phyloP scores from a whole-genome alignment of 92 coral and sea anemone species.

The Epizoanthus rinbou region DNA sequence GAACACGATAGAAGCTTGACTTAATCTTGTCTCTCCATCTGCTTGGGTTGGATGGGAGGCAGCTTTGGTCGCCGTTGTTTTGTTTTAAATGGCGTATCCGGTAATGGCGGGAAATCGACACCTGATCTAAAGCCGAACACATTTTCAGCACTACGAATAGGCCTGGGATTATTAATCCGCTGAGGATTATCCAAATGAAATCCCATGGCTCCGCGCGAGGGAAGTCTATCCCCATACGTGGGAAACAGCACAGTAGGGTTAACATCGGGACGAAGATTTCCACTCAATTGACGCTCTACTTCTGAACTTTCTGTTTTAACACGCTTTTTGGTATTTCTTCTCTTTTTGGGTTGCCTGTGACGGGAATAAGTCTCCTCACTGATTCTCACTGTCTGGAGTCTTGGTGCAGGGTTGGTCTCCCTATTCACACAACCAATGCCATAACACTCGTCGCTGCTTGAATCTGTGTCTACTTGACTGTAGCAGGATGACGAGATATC shows the following conservation, averaged over 20 bases:
- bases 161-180: constrained; percentile 24
- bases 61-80: constrained; percentile 31
- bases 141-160: constrained; percentile 31
- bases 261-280: constrained; percentile 29
- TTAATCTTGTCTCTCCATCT: constrained; percentile 36
- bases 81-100: constrained; percentile 10
- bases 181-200: constrained; percentile 22
- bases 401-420: constrained; percentile 43
- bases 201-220: constrained; percentile 12
- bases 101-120: constrained; percentile 35
- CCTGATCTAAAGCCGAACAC: constrained; percentile 28
- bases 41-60: constrained; percentile 35
- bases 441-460: constrained; percentile 34
- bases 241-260: constrained; percentile 22
- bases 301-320: constrained; percentile 28
- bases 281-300: background rate
- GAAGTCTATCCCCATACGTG: constrained; percentile 18
- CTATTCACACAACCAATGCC: constrained; percentile 39
- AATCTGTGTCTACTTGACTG: constrained; percentile 34
- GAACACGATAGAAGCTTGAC: no score
- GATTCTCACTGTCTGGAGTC: constrained; percentile 21
- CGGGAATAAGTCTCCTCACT: constrained; percentile 27
- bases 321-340: constrained; percentile 31
- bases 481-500: constrained; percentile 41
- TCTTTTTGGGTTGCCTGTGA: constrained; percentile 34